Evolutionary conservation across 2,113 vertebrate genomes (phyloP), one percentile per base, ranked within the genome.

Genomic region (Geothlypis trichas): DNA sequence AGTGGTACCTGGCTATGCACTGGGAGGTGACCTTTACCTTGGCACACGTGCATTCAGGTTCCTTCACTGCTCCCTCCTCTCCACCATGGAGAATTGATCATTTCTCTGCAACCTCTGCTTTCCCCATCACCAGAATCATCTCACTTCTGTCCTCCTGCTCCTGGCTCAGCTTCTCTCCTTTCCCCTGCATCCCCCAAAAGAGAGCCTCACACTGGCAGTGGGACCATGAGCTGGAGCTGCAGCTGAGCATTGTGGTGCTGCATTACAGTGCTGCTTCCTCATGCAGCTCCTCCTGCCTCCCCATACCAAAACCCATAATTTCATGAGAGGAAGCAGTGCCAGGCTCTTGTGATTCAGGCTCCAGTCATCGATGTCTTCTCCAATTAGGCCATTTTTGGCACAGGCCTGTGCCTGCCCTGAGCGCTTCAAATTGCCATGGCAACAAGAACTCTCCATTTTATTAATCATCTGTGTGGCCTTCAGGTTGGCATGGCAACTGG

Each of bases 391-490:
- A 27, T 87, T 92, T 79, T 87, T 51, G 37, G 87, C 78, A 89
- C 92, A 93, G 84, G 69, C 87, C 90, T 84, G 57, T 95, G 95
- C 68, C 68, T 91, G 87, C 62, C 72, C 93, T 71, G 72, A 96
- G 95, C 30, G 77, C 94, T 97, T 97, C 21, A 4, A 57, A 86
- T 98, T 87, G 66, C 97, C 92, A 93, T 97, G 93, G 95, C 95
- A 97, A 97, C 97, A 74, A 63, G 93, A 95, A 63, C 93, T 75
- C 94, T 89, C 96, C 90, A 94, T 97, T 91, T 95, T 97, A 95
- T 96, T 97, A 96, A 96, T 97, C 95, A 97, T 97, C 89, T 91
- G 71, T 77, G 84, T 96, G 96, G 95, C 94, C 97, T 98, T 97
- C 94, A 63, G 39, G 95, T 98, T 97, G 96, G 91, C 85, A 94